Evolutionary conservation across 2,888 invertebrate species (phyloP).

Genomic region (Linnaemya vulpina): DNA sequence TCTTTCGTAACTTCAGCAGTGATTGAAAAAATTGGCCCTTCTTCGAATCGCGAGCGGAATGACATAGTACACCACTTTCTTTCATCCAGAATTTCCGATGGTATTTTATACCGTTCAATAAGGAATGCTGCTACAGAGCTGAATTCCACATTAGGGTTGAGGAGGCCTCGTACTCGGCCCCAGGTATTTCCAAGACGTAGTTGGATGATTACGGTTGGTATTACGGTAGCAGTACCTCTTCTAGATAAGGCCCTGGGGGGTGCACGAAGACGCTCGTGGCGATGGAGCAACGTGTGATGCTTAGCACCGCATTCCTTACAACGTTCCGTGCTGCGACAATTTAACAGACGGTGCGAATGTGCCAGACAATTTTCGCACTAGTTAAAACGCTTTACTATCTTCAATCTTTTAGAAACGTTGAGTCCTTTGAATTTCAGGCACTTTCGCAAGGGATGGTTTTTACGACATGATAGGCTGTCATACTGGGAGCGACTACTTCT

Average conservation of each 20-base stretch:
- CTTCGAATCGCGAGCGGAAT: neutral
- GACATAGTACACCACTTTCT: neutral
- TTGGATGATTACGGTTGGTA: neutral
- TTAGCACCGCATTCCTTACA: neutral
- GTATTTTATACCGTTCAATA: neutral
- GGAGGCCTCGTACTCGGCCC: neutral
- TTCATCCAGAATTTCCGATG: neutral
- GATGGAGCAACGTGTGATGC: neutral
- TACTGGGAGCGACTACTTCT: no score
- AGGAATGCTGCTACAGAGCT: neutral
- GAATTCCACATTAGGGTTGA: neutral
- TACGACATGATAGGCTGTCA: neutral
- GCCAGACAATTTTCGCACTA: constrained; percentile 14
- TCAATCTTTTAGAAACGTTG: neutral
- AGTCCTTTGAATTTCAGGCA: neutral
- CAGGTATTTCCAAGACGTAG: neutral
- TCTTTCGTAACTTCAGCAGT: neutral
- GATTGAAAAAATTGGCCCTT: neutral
- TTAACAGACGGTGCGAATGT: neutral
- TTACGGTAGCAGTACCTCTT: neutral
- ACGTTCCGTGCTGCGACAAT: neutral
- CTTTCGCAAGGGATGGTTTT: neutral
- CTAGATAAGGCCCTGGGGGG: neutral
- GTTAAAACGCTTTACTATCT: neutral
- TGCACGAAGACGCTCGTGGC: neutral